Base-by-base conservation (phyloP, 1,140 invertebrate species). In the Drosophila rufa region DNA sequence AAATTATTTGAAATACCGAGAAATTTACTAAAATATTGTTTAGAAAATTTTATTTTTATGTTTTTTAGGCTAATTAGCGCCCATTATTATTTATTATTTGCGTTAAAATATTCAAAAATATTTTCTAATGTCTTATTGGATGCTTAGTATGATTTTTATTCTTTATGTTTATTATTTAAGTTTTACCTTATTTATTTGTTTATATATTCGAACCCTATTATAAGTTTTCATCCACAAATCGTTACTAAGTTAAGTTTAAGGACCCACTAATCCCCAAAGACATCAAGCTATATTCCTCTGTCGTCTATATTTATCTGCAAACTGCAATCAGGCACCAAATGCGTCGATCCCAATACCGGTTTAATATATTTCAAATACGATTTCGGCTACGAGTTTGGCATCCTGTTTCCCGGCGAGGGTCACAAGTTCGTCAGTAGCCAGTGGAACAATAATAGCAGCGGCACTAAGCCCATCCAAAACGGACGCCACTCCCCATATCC, bases 291-390 rank as follows among this genome's bases (percentile, higher is more conserved):
- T 17, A 36, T 5, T 15, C 27, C 62, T 2, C 8, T 62, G 36
- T 45, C 12, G 42, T 62, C 33, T 56, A 65, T 71, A 58, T 82
- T 75, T 76, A 70, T 67, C 56, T 68, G 40, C 70, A 79, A 70
- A 58, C 60, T 46, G 48, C 42, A 68, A 89, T 62, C 57, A 96
- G 96, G 96, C 91, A 96, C 95, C 70, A 96, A 96, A 93, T 95
- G 96, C 89, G 95, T 96, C 78, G 96, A 96, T 93, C 95, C 95
- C 73, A 95, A 96, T 79, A 96, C 95, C 27, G 96, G 96, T 70
- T 93, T 97, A 36, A 96, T 96, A 85, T 97, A 96, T 93, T 97
- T 96, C 94, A 97, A 97, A 93, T 96, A 97, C 89, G 96, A 97
- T 93, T 97, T 97, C 85, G 96, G 96, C 65, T 97, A 97, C 91